Evolutionary conservation across 2,113 vertebrate species (phyloP).

Genomic region (Corvus cornix): DNA sequence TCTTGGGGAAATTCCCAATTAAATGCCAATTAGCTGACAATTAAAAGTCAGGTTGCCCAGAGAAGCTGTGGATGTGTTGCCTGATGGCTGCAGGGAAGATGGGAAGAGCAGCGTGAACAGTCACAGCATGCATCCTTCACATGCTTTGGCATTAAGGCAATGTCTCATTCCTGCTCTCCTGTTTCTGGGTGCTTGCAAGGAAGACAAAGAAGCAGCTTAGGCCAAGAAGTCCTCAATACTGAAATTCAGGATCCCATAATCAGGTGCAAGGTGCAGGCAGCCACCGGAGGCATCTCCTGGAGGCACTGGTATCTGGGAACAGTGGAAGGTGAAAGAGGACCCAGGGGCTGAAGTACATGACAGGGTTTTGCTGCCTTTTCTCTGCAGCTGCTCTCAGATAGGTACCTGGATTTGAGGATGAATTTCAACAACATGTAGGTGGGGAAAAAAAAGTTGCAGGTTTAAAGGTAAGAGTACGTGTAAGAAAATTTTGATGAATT

Average conservation of each 20-base stretch:
- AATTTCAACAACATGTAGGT: not conserved
- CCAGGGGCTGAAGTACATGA: accelerated
- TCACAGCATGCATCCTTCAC: accelerated
- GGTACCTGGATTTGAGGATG: not conserved
- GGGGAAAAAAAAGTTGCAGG: not conserved
- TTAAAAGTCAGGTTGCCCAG: not conserved
- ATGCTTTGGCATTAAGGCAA: accelerated
- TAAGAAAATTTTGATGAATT: not conserved
- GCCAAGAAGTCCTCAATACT: not conserved
- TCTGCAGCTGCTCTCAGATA: not conserved
- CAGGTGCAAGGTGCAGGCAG: not conserved
- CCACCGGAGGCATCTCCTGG: accelerated
- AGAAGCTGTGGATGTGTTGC: not conserved
- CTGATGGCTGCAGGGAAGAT: not conserved
- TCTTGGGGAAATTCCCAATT: not conserved
- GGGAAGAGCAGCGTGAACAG: not conserved
- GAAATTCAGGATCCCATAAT: not conserved
- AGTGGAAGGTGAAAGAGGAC: not conserved
- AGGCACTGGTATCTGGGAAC: accelerated
- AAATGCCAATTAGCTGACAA: not conserved
- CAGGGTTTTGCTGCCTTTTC: not conserved
- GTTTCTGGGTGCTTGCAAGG: not conserved
- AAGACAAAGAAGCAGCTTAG: not conserved
- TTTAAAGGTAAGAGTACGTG: not conserved
- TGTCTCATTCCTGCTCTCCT: not conserved